Evolutionary conservation across 2,113 vertebrate genomes (phyloP), one percentile per base, ranked within the genome.

Genomic region (Bubo bubo): DNA sequence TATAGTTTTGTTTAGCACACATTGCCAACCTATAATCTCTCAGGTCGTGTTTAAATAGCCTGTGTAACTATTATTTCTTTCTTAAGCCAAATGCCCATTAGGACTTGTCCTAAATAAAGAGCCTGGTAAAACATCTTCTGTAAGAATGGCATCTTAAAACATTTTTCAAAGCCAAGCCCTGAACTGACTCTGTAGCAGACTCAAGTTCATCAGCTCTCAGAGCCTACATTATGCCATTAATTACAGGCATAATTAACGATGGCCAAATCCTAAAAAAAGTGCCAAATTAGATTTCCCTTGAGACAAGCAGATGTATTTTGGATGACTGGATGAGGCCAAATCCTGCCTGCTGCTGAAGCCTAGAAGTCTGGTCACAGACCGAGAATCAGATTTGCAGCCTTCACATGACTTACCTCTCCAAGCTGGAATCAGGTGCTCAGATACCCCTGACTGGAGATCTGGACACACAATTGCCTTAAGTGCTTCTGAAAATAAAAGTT

Each of bases 251-350:
- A 88, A 96, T 96, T 97, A 96, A 94, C 2, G 0, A 85, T 32
- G 93, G 93, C 62, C 91, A 93, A 95, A 93, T 94, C 72, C 91
- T 71, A 64, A 87, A 37, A 37, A 85, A 96, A 85, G 77, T 82
- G 87, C 95, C 87, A 95, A 97, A 96, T 95, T 89, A 90, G 93
- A 96, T 97, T 95, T 95, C 67, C 59, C 77, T 93, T 93, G 87
- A 94, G 80, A 92, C 94, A 88, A 93, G 90, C 60, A 93, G 79
- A 91, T 53, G 58, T 4, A 76, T 81, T 96, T 94, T n/a, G 97
- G 64, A 88, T 87, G 95, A 23, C 84, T 68, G 94, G 75, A 56
- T 66, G 47, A 71, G 80, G 66, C 86, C 80, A 55, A 89, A 49
- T 70, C 67, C 85, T 73, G 91, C 84, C 66, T 45, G 53, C 45